Base-by-base conservation (phyloP, 2,888 invertebrate genomes). In the Gymnocheta viridis region DNA sequence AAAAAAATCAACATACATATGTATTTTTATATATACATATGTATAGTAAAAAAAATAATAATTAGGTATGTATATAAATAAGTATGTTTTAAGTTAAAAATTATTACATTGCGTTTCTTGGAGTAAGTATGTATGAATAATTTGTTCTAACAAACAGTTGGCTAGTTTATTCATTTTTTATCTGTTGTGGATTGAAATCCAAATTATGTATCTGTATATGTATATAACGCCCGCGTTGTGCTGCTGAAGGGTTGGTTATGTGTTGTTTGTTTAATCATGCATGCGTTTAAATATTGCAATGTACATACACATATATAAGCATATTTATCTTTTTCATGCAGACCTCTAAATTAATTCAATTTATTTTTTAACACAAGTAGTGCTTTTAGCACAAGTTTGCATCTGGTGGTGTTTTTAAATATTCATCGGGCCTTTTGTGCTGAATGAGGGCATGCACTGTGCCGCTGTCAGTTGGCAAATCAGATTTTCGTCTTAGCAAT, bases 401-500 rank as follows among this genome's bases (percentile, higher is more conserved):
- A 93, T 97, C 96, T 85, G 96, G 96, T 89, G 96, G 96, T 83
- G 97, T 96, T 87, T 95, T 93, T 88, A 98, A 95, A 94, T 94
- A 98, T 90, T 98, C 96, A 92, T 98, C 98, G 88, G 97, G 96
- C 90, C 98, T 94, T 93, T 96, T 96, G 93, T 98, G 98, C 92
- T 97, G 97, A 91, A 95, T 96, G 88, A 98, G 94, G 86, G 98
- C 98, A 92, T 96, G 96, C 89, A 98, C 95, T 73, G 98, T 98
- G 91, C 95, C 95, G 88, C 96, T 95, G 93, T 99, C 98, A 90
- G 98, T 97, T 60, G 98, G 98, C 91, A 99, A 93, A 92, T 99
- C 98, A 17, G 98, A 98, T 93, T 98, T 98, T 93, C 98, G 96
- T 92, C 98, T 95, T 86, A 98, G 94, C 87, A 98, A 93, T 70